A percentile compares a stretch with the other conserved stretches of the same genome.
Evolutionary conservation across 2,113 vertebrate species (phyloP).

Genomic region (Protobothrops mucrosquamatus): DNA sequence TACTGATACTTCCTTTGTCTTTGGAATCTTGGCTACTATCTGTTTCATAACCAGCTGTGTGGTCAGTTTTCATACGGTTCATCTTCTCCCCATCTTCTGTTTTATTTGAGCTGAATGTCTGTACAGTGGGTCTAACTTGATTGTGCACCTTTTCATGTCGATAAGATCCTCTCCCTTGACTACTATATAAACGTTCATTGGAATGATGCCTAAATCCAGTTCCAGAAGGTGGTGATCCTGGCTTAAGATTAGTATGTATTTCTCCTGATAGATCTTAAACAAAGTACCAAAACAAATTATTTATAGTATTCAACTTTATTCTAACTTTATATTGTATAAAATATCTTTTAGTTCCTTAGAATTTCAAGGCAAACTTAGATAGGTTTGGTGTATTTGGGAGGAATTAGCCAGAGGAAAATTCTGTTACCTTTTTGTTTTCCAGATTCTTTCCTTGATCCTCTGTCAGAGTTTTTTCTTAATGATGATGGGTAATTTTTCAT

Average conservation of each 20-base stretch:
- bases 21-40: conserved; percentile 88
- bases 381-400: accelerated
- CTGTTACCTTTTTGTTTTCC: conserved; percentile 74
- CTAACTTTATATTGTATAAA: neutral
- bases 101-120: conserved; percentile 45
- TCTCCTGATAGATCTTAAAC: conserved; percentile 74
- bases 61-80: conserved; percentile 58
- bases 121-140: conserved; percentile 56
- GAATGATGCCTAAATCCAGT: conserved; percentile 75
- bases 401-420: neutral
- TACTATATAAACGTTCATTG: conserved; percentile 75
- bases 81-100: conserved; percentile 57
- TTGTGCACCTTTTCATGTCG: conserved; percentile 65
- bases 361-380: neutral
- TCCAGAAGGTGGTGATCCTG: conserved; percentile 74
- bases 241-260: conserved; percentile 69
- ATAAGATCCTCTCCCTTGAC: conserved; percentile 82
- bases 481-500: conserved; percentile 70
- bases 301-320: neutral
- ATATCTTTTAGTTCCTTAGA: neutral
- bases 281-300: neutral
- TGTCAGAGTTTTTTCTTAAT: conserved; percentile 77
- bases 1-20: conserved; percentile 61
- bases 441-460: conserved; percentile 73
- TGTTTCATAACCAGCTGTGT: conserved; percentile 81